Evolutionary conservation across 2,113 vertebrate species (phyloP).

Genomic region (Mirounga angustirostris): DNA sequence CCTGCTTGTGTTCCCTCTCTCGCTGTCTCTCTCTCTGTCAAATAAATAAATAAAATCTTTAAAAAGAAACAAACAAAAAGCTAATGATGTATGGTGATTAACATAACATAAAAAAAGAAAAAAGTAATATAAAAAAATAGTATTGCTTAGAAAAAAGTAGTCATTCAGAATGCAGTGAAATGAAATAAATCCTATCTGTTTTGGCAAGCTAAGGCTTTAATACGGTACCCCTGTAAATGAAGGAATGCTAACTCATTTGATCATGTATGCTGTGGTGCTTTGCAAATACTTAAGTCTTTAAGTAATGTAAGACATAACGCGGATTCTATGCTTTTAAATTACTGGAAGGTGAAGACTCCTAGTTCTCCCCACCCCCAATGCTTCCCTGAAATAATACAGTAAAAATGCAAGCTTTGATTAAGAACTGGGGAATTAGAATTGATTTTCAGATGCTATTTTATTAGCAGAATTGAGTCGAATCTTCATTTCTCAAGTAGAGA

Average conservation of each 20-base stretch:
- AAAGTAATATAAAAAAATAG: too few species aligned
- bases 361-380: not conserved
- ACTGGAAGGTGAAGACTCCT: not conserved
- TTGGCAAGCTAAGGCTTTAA: not conserved
- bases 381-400: conserved; percentile 24
- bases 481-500: not conserved
- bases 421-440: conserved; percentile 28
- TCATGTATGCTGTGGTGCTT: not conserved
- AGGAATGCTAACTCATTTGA: not conserved
- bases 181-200: not conserved
- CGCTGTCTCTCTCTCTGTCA: too few species aligned
- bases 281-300: not conserved
- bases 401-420: conserved; percentile 37
- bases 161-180: not conserved
- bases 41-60: too few species aligned
- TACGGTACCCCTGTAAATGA: not conserved
- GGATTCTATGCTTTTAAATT: not conserved
- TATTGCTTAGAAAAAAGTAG: not conserved
- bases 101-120: too few species aligned
- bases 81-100: too few species aligned
- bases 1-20: too few species aligned
- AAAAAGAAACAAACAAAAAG: too few species aligned
- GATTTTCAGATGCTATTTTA: not conserved
- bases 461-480: conserved; percentile 21
- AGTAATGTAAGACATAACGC: not conserved